Conservation (phyloP, 2,888 invertebrate species). For the Dioctria rufipes region DNA sequence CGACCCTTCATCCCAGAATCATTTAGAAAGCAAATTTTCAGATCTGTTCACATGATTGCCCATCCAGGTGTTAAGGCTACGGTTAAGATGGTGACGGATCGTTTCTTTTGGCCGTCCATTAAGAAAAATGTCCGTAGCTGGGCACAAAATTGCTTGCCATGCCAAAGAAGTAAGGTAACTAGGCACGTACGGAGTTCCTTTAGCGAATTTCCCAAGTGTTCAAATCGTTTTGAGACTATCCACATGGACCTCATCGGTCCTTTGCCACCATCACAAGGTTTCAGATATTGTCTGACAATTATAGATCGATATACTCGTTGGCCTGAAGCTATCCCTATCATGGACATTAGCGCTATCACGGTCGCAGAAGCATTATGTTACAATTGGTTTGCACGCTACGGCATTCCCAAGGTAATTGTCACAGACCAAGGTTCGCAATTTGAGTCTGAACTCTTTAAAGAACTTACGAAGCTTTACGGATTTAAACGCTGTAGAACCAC, state of each 20-base stretch:
- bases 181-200: neutral
- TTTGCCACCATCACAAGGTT: neutral
- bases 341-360: too few relatives aligned
- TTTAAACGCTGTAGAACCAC: too few relatives aligned
- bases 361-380: too few relatives aligned
- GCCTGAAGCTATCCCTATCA: too few relatives aligned
- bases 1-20: neutral
- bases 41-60: neutral
- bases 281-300: conserved; percentile 7
- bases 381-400: too few relatives aligned
- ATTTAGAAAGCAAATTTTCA: conserved; percentile 2
- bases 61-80: neutral
- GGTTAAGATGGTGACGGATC: neutral
- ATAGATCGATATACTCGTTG: neutral
- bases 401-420: too few relatives aligned
- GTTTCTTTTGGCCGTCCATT: neutral
- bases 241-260: neutral
- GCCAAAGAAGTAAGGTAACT: neutral
- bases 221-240: conserved; percentile 6
- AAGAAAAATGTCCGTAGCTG: neutral
- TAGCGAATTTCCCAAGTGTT: neutral
- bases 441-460: too few relatives aligned
- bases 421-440: too few relatives aligned
- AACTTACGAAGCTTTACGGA: too few relatives aligned
- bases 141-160: neutral